A percentile compares a stretch with the other conserved stretches of the same genome.
phyloP scores from a whole-genome alignment of 2,113 vertebrate species.

The Poecilia latipinna region DNA sequence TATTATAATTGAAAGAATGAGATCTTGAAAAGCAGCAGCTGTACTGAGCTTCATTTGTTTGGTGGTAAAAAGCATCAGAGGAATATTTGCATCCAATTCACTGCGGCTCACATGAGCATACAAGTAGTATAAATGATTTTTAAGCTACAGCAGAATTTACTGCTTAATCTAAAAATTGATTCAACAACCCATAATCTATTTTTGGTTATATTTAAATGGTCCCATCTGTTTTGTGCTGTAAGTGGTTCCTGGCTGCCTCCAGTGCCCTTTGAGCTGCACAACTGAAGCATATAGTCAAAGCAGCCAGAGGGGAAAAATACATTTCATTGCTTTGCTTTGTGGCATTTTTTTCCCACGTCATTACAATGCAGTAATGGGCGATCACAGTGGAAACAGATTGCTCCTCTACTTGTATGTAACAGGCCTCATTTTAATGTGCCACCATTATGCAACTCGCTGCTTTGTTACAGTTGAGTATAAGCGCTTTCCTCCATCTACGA shows the following conservation, averaged over 20 bases:
- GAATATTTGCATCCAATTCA: too few species aligned
- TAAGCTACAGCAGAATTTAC: slow-evolving; percentile 17
- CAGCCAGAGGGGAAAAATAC: slow-evolving; percentile 49
- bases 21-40: too few species aligned
- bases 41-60: too few species aligned
- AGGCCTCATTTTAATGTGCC: slow-evolving; percentile 78
- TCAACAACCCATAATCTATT: slow-evolving; percentile 1
- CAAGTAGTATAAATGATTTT: not conserved
- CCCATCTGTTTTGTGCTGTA: slow-evolving; percentile 22
- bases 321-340: slow-evolving; percentile 70
- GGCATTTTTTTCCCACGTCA: slow-evolving; percentile 62
- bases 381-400: slow-evolving; percentile 75
- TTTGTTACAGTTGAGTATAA: slow-evolving; percentile 74
- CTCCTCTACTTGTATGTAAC: slow-evolving; percentile 67
- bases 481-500: slow-evolving; percentile 36
- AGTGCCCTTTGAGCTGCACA: slow-evolving; percentile 13
- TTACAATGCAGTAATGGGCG: slow-evolving; percentile 70
- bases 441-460: slow-evolving; percentile 59
- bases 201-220: slow-evolving; percentile 1
- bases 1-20: too few species aligned
- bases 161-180: slow-evolving; percentile 4
- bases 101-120: too few species aligned
- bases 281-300: slow-evolving; percentile 28
- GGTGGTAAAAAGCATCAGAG: too few species aligned
- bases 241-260: slow-evolving; percentile 5